Evolutionary conservation across 2,888 invertebrate species (phyloP), one percentile per base, ranked within the genome.

Genomic region (Caenorhabditis angaria): DNA sequence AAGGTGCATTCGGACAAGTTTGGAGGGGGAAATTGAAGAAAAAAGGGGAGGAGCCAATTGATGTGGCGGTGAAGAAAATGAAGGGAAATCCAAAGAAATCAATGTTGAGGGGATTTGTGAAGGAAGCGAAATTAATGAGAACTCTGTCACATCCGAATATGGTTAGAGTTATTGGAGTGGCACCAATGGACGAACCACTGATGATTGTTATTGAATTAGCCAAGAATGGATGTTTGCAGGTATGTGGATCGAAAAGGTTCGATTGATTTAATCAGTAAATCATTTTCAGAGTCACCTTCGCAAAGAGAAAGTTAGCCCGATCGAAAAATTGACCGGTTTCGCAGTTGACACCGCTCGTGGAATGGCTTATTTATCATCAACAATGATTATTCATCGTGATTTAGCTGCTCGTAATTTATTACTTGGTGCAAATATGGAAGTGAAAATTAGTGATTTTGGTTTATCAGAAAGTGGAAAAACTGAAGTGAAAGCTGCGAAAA

Each of bases 201-300:
- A 76, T 76, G 76, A 76, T 76, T 48, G 69, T 72, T 10, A 55
- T 76, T 47, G n/a, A n/a, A n/a, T n/a, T n/a, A n/a, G n/a, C n/a
- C n/a, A n/a, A n/a, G n/a, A n/a, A n/a, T n/a, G n/a, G 76, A 76
- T 48, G 58, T 76, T 14, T 66, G 67, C n/a, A n/a, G n/a, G n/a
- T n/a, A n/a, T n/a, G n/a, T n/a, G n/a, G n/a, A n/a, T n/a, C n/a
- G n/a, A n/a, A n/a, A n/a, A n/a, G n/a, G n/a, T n/a, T n/a, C n/a
- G n/a, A n/a, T n/a, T n/a, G n/a, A n/a, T n/a, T n/a, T n/a, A n/a
- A n/a, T n/a, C n/a, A n/a, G n/a, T 77, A 10, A 81, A 81, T 12
- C 70, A 70, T 22, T 59, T 80, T 5, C 68, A 79, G 55, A 53
- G 54, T 3, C 65, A 62, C 28, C 62, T 65, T 20, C 29, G 61